Base-by-base conservation (phyloP, 2,888 invertebrate species). In the Atherix ibis region DNA sequence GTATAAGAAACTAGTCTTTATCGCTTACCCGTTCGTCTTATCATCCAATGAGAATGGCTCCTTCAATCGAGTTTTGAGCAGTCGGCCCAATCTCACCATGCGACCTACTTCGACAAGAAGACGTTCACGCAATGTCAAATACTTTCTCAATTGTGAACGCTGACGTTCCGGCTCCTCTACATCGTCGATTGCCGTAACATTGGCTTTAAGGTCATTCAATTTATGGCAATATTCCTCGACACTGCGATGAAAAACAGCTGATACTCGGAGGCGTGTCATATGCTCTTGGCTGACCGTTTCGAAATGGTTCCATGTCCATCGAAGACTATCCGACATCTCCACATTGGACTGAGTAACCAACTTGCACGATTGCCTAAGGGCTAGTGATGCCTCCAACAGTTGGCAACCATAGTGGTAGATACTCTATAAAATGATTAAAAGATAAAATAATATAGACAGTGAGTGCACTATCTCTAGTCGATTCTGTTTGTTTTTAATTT, bases 381-480 rank as follows among this genome's bases (percentile, higher is more conserved):
- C 72, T 33, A 78, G 61, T 2, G 82, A 76, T 4, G 82, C 82
- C 47, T 76, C 74, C 31, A 82, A 61, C 40, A 84, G 61, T 59
- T 84, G 81, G 48, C 74, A 76, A 12, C 84, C 84, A 49, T 84
- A 85, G 44, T 82, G 77, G 55, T 75, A 82, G 13, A 82, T 81
- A 32, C 77, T 76, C 82, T 84, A 54, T 3, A 43, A 42, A 32
- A 35, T n/a, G 13, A 13, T 4, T 27, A 27, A 27, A 15, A 27
- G 5, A 27, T 12, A 9, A 13, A 15, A 6, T 22, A 6, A 22
- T 9, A 22, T 22, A 22, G 6, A 22, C 22, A 22, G 22, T 6
- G 22, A 22, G n/a, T n/a, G n/a, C n/a, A n/a, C n/a, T n/a, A 24
- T 24, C 24, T 24, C 24, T 9, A 24, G 9, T n/a, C 24, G 24